These are phyloP conservation scores for Priocnemis perturbator DNA, from an alignment of 2,888 invertebrate species.

Conservation along the genomic window DNA sequence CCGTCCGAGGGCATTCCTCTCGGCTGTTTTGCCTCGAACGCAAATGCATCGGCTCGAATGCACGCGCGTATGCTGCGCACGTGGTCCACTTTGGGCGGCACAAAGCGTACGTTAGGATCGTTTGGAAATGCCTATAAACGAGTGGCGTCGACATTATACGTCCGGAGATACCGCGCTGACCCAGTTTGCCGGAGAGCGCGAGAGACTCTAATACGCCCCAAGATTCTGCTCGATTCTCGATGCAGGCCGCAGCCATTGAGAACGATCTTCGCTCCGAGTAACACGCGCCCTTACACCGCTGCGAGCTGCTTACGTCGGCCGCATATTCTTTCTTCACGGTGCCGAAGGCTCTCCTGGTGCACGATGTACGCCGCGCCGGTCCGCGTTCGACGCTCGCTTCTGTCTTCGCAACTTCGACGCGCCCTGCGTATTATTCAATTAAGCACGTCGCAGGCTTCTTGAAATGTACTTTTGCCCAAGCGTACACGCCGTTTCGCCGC, in stretches of 20 bases:
- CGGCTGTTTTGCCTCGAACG: conserved; percentile 15
- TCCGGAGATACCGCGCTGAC: conserved; percentile 41
- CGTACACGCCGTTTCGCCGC: too few species aligned
- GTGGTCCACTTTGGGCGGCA: conserved; percentile 22
- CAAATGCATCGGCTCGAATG: conserved; percentile 12
- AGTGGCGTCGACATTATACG: conserved; percentile 38
- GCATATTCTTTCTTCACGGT: too few species aligned
- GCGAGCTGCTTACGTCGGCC: too few species aligned
- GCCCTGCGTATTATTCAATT: too few species aligned
- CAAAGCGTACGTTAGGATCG: not conserved
- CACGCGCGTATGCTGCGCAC: conserved; percentile 2
- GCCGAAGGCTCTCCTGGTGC: too few species aligned
- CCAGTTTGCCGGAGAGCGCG: conserved; percentile 41
- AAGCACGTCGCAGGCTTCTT: too few species aligned
- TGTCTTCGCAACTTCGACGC: too few species aligned
- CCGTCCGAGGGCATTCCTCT: conserved; percentile 21
- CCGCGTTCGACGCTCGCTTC: too few species aligned
- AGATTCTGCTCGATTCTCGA: conserved; percentile 42
- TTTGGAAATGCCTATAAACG: conserved; percentile 23
- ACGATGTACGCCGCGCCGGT: too few species aligned
- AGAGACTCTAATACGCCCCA: conserved; percentile 41
- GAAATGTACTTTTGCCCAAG: too few species aligned
- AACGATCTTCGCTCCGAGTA: too few species aligned
- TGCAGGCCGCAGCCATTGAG: not conserved
- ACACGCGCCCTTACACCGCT: too few species aligned